These are phyloP conservation scores for Leptothorax acervorum DNA, from an alignment of 2,888 invertebrate species.

Conservation along the genomic window DNA sequence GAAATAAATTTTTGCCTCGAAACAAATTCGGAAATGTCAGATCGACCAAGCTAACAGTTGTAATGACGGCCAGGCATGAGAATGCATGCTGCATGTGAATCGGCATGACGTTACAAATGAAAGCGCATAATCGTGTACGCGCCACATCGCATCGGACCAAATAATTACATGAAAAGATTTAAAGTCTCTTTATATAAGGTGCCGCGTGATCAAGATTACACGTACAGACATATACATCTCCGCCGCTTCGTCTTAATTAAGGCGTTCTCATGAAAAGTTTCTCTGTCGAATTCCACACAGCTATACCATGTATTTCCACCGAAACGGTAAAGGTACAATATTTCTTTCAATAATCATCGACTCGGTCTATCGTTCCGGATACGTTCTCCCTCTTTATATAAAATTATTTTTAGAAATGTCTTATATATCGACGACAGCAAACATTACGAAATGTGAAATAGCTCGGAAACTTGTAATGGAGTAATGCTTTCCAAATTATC, in stretches of 20 bases:
- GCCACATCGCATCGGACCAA: background rate
- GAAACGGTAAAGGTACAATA: conserved; percentile 9
- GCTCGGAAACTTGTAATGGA: background rate
- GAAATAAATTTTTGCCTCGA: background rate
- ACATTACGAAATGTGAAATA: background rate
- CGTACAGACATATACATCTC: conserved; percentile 19
- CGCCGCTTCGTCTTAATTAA: conserved; percentile 63
- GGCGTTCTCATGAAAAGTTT: conserved; percentile 46
- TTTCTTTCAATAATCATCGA: background rate
- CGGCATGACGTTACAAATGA: conserved; percentile 24
- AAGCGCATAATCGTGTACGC: background rate
- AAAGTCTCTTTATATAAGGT: conserved; percentile 19
- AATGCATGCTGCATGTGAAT: background rate
- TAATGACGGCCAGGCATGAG: background rate
- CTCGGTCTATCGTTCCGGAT: background rate
- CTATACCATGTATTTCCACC: background rate
- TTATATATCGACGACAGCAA: background rate
- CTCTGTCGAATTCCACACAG: background rate
- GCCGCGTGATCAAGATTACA: conserved; percentile 29
- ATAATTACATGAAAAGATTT: conserved; percentile 39
- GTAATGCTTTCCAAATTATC: background rate
- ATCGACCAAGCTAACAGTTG: background rate
- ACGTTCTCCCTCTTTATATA: background rate
- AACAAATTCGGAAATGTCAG: background rate
- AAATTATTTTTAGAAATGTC: background rate